phyloP scores from a whole-genome alignment of 2,888 invertebrate genomes.

The Catocala fraxini region DNA sequence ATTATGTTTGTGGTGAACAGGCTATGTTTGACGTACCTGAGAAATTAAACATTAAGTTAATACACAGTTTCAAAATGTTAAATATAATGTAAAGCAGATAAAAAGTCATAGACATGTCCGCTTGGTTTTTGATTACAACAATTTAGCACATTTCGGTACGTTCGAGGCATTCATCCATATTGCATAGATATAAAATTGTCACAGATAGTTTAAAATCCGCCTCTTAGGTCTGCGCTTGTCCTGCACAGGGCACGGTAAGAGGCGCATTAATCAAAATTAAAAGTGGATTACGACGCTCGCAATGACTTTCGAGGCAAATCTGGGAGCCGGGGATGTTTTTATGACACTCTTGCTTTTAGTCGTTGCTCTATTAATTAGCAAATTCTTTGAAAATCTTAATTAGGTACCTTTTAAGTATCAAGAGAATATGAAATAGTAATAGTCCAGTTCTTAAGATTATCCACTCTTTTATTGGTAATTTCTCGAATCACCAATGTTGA shows the following conservation, averaged over 20 bases:
- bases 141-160: no score
- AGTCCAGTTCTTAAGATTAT: no score
- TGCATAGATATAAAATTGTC: no score
- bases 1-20: neutral
- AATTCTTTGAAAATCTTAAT: neutral
- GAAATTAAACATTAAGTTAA: slow-evolving; percentile 17
- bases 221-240: slow-evolving; percentile 33
- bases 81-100: no score
- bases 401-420: no score
- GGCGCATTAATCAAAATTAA: slow-evolving; percentile 85
- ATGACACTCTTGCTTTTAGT: neutral
- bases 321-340: slow-evolving; percentile 7
- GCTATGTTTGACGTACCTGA: slow-evolving; percentile 31
- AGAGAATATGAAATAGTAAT: no score
- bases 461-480: no score
- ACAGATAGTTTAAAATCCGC: neutral
- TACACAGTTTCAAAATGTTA: neutral
- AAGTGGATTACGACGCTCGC: slow-evolving; percentile 74
- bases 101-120: no score
- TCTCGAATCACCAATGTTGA: no score
- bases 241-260: slow-evolving; percentile 46
- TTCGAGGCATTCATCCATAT: no score
- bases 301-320: slow-evolving; percentile 18
- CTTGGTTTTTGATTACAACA: no score
- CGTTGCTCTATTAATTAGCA: neutral